Evolutionary conservation across 2,888 invertebrate genomes (phyloP).

Genomic region (Tinea pellionella): DNA sequence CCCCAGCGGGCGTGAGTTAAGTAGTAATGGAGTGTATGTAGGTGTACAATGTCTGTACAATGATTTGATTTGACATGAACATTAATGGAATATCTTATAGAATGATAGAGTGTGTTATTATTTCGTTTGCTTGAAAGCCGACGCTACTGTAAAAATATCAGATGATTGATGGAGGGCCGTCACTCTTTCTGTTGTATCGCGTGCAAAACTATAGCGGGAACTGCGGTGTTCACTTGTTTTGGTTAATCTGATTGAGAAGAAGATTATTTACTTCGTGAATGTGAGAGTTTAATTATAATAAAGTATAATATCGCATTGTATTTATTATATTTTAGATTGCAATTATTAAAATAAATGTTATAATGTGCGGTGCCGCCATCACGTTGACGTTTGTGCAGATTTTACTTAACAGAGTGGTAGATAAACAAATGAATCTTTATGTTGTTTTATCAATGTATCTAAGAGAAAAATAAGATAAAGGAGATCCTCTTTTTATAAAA

Average conservation of each 20-base stretch:
- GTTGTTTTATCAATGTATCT: conserved; percentile 2
- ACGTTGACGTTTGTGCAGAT: background rate
- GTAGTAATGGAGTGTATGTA: no score
- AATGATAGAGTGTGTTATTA: conserved; percentile 2
- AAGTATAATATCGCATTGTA: no score
- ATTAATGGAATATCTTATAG: background rate
- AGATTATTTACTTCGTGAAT: no score
- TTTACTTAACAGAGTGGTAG: conserved; percentile 3
- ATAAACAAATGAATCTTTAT: conserved; percentile 5
- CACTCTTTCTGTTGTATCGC: background rate
- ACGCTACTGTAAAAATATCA: background rate
- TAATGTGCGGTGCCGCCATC: background rate
- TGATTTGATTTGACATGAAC: background rate
- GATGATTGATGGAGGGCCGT: background rate
- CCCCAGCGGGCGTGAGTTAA: no score
- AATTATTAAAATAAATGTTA: no score
- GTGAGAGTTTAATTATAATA: no score
- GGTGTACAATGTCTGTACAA: no score
- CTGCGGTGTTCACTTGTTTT: no score
- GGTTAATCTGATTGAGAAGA: no score
- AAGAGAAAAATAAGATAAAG: background rate
- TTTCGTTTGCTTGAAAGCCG: conserved; percentile 1
- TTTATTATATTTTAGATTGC: no score
- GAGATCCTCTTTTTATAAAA: background rate
- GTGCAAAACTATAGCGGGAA: no score